Base-by-base conservation (phyloP, 1,140 invertebrate genomes). In the Zaprionus capensis region DNA sequence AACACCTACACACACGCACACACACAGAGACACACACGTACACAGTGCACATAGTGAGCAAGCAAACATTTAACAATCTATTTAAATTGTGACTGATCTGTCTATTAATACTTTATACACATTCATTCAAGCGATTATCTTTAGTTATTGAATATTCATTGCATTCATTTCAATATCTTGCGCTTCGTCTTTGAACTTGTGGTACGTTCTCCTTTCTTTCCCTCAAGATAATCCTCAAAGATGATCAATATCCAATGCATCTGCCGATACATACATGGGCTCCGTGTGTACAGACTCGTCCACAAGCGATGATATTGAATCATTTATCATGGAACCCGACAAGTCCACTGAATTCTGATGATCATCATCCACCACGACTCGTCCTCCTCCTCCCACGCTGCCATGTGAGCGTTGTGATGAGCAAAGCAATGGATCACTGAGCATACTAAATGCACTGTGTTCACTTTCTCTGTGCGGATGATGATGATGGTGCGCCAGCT, bases 331-430 rank as follows among this genome's bases (percentile, higher is more conserved):
- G 3, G 75, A 71, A 20, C 56, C 66, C 6, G 81, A 74, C 31
- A 92, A 65, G 41, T 87, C 81, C 20, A 76, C 82, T 5, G 78
- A 76, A 63, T 75, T 70, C 1, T 80, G 82, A 11, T 78, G 82
- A 20, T 82, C 74, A 41, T 58, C 65, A n/a, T 65, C 31, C 31
- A 65, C 34, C 62, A 63, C 20, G 1, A 15, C 2, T 2, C 28
- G 24, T 6, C 91, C 81, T 26, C 24, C 28, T 31, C 28, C 26
- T 9, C 91, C 81, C 7, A 15, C n/a, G 41, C 41, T 44, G 2
- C 71, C 66, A 26, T 88, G 88, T 12, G 92, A 74, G n/a, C 87
- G 91, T 56, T 93, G 91, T 14, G 93, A 93, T 44, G 93, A 93
- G 15, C 93, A 93, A 5, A 94, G 81, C 78, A 94, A 51, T 4